Conservation (phyloP, 2,113 vertebrate species). For the Zosterops borbonicus region DNA sequence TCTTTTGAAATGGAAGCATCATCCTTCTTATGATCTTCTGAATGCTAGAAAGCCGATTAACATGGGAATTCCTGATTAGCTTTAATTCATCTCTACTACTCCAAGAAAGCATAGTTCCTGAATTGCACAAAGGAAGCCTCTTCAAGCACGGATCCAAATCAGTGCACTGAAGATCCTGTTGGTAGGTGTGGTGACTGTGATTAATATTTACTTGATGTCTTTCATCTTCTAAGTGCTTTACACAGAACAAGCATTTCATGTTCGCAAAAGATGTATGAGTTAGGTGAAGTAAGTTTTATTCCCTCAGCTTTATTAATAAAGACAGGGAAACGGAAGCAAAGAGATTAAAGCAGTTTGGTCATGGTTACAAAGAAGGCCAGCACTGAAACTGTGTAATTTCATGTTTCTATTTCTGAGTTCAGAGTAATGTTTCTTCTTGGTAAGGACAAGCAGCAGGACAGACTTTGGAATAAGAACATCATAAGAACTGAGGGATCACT, state of each 20-base stretch:
- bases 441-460: background rate
- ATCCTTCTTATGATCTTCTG: slow-evolving; percentile 22
- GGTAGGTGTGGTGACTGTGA: slow-evolving; percentile 44
- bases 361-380: background rate
- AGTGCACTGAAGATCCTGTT: slow-evolving; percentile 17
- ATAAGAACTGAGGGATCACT: background rate
- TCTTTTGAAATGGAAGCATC: slow-evolving; percentile 39
- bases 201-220: slow-evolving; percentile 44
- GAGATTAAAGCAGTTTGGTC: slow-evolving; percentile 5
- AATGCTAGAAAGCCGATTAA: slow-evolving; percentile 31
- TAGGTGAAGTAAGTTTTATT: slow-evolving; percentile 23
- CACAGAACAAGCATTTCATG: slow-evolving; percentile 29
- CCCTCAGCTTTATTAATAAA: slow-evolving; percentile 3
- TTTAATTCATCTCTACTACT: slow-evolving; percentile 33
- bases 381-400: background rate
- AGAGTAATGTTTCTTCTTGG: background rate
- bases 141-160: slow-evolving; percentile 8
- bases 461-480: background rate
- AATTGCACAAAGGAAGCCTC: slow-evolving; percentile 23
- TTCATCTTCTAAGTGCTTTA: slow-evolving; percentile 54
- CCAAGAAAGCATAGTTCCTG: slow-evolving; percentile 26
- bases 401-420: background rate
- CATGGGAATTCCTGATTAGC: slow-evolving; percentile 43
- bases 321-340: background rate
- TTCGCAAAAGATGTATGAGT: background rate